phyloP scores from a whole-genome alignment of 1,140 invertebrate species.

The Drosophila sechellia region DNA sequence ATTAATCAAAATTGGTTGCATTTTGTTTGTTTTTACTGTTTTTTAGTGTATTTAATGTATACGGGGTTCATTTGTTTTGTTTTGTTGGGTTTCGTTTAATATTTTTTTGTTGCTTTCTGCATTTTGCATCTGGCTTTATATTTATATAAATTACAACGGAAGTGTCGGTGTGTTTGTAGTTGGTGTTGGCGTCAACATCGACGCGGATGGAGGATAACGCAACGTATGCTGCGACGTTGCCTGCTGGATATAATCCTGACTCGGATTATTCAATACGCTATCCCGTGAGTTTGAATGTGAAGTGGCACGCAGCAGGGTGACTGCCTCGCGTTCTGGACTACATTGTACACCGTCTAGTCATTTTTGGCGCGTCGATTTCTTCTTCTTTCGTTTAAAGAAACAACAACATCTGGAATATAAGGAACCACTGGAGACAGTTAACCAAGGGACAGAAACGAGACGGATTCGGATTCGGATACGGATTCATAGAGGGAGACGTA shows the following conservation, averaged over 20 bases:
- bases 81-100: constrained; percentile 31
- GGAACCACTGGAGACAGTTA: constrained; percentile 81
- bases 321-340: constrained; percentile 88
- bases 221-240: constrained; percentile 85
- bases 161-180: constrained; percentile 85
- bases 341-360: constrained; percentile 85
- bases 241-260: constrained; percentile 85
- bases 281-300: constrained; percentile 89
- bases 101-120: constrained; percentile 35
- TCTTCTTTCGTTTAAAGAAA: constrained; percentile 98
- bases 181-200: constrained; percentile 85
- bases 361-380: constrained; percentile 89
- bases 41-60: constrained; percentile 59
- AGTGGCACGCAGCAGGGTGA: constrained; percentile 88
- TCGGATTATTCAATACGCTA: constrained; percentile 86
- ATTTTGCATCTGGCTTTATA: constrained; percentile 39
- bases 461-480: constrained; percentile 31
- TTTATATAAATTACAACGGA: constrained; percentile 85
- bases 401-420: constrained; percentile 94
- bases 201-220: constrained; percentile 85
- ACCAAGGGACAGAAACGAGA: constrained; percentile 51
- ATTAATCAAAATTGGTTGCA: constrained; percentile 61
- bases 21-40: constrained; percentile 58
- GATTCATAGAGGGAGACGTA: constrained; percentile 5
- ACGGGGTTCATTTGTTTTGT: constrained; percentile 22